Conservation (phyloP, 1,140 invertebrate species). For the Drosophila mauritiana region DNA sequence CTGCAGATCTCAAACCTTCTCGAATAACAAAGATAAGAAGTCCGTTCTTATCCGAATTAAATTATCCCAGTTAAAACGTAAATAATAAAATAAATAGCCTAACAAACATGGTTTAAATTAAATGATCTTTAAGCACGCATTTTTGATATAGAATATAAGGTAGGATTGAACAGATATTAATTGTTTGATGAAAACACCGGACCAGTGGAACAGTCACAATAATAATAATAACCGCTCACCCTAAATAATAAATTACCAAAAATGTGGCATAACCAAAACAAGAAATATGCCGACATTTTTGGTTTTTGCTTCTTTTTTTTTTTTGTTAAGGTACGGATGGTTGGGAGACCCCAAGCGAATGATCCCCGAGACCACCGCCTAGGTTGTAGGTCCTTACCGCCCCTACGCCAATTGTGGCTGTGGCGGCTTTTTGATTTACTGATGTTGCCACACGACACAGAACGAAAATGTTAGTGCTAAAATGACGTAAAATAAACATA, state of each 20-base stretch:
- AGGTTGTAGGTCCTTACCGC: constrained; percentile 45
- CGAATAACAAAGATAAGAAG: background rate
- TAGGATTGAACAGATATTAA: too few species aligned
- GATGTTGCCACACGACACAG: constrained; percentile 30
- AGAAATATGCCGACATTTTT: constrained; percentile 65
- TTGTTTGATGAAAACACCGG: too few species aligned
- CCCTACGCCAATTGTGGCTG: constrained; percentile 20
- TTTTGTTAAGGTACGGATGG: background rate
- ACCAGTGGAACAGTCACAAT: background rate
- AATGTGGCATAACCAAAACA: constrained; percentile 47
- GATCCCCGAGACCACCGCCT: constrained; percentile 62
- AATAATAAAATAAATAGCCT: background rate
- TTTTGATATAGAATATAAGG: too few species aligned
- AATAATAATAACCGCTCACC: constrained; percentile 46
- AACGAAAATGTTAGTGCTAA: background rate
- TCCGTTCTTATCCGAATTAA: background rate
- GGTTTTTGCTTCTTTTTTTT: background rate
- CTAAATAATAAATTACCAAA: constrained; percentile 56
- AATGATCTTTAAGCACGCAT: too few species aligned
- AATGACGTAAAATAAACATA: background rate
- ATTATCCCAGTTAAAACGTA: background rate
- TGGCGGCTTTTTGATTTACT: constrained; percentile 72
- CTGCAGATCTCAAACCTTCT: background rate
- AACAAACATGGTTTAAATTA: background rate
- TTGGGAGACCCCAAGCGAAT: constrained; percentile 10